Evolutionary conservation across 2,888 invertebrate genomes (phyloP), one percentile per base, ranked within the genome.

Genomic region (Unio delphinus): DNA sequence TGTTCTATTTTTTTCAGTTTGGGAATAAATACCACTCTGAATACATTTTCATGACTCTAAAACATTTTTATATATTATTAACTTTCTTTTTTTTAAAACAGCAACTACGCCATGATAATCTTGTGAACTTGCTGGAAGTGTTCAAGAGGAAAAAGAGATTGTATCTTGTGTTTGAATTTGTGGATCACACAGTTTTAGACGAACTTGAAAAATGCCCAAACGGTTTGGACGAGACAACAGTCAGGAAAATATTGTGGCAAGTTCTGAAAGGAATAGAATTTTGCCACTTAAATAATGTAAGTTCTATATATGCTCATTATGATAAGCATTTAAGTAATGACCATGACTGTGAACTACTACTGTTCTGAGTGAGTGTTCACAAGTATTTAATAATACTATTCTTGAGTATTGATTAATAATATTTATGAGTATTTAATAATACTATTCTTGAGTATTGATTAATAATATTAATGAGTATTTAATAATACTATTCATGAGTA

Each of bases 101-200:
- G 96, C 95, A 94, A 92, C 92, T 96, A 70, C 94, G 94, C 11
- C 96, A 96, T 88, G 95, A 96, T 83, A 96, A 96, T 90, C 90
- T 96, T 73, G 95, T 96, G 67, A 95, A 95, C 87, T 93, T 96
- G 92, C 94, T 96, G 75, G 96, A 96, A 90, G 96, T 96, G 77
- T 96, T 96, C 89, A 93, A 95, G 20, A 93, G 95, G 69, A 93
- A 94, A 89, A 94, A 95, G 83, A 92, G 96, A 66, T 94, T 95
- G 88, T 96, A 95, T 90, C 91, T 96, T 55, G 96, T 96, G 15
- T 96, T 96, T 89, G 96, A 96, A 89, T 96, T 94, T 90, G 91
- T 96, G 83, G 95, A 95, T 89, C 95, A 95, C 86, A 96, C 96
- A 0, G 92, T 96, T 6, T 91, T 96, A 72, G 95, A 96, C 81